These are phyloP conservation scores for Eudemis profundana DNA, from an alignment of 2,888 invertebrate genomes.

Conservation along the genomic window DNA sequence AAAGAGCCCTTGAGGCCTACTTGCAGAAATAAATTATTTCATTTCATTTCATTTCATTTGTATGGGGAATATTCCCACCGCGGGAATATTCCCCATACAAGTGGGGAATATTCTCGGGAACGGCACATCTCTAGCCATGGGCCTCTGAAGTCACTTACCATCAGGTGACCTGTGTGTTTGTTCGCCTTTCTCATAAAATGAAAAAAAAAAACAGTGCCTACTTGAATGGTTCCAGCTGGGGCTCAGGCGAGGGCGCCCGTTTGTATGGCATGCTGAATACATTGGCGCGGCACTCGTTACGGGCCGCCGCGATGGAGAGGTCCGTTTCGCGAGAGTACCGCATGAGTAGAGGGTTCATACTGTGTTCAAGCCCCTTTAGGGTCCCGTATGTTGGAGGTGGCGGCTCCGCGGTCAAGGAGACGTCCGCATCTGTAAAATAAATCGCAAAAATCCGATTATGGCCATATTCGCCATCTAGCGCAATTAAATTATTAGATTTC, in stretches of 20 bases:
- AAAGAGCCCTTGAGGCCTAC: too few species aligned
- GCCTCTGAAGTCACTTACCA: too few species aligned
- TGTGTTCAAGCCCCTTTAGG: slow-evolving; percentile 94
- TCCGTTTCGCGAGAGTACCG: slow-evolving; percentile 97
- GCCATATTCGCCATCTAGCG: not conserved
- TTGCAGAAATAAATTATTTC: too few species aligned
- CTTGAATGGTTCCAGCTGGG: slow-evolving; percentile 90
- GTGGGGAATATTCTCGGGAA: too few species aligned
- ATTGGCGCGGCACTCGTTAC: slow-evolving; percentile 92
- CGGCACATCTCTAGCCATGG: too few species aligned
- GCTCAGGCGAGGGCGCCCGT: slow-evolving; percentile 74
- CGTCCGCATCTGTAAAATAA: slow-evolving; percentile 67
- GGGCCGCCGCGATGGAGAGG: slow-evolving; percentile 91
- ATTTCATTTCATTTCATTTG: too few species aligned
- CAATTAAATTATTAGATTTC: too few species aligned
- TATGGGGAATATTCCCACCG: too few species aligned
- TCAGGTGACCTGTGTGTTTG: too few species aligned
- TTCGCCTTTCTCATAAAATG: not conserved
- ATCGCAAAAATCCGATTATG: not conserved
- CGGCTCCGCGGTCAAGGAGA: slow-evolving; percentile 85
- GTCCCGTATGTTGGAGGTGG: slow-evolving; percentile 91
- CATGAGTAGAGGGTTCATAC: slow-evolving; percentile 96
- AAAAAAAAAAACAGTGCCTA: slow-evolving; percentile 50
- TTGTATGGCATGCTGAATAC: slow-evolving; percentile 88
- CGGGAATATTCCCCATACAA: too few species aligned